These are phyloP conservation scores for Syrrhaptes paradoxus DNA, from an alignment of 2,113 vertebrate species.

Conservation along the genomic window DNA sequence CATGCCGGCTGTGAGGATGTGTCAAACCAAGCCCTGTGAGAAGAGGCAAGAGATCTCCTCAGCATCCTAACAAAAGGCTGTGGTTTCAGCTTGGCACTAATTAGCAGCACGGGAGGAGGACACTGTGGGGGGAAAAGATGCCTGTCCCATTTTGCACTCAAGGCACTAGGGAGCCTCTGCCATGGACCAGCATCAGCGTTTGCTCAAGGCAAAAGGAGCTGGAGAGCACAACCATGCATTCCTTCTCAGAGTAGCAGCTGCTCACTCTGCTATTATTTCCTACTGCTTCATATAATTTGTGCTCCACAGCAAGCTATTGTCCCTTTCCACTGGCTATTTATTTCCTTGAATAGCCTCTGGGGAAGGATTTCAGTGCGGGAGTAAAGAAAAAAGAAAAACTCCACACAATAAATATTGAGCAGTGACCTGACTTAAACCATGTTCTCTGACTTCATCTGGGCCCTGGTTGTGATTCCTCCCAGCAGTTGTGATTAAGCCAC, in stretches of 20 bases:
- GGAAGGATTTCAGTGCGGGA: conserved; percentile 50
- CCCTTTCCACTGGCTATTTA: conserved; percentile 65
- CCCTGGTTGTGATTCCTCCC: not conserved
- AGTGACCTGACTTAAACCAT: conserved; percentile 59
- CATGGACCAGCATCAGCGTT: not conserved
- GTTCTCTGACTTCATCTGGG: conserved; percentile 14
- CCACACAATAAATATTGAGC: conserved; percentile 45
- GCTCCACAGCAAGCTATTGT: conserved; percentile 61
- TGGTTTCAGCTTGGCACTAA: not conserved
- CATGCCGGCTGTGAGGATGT: fast-evolving
- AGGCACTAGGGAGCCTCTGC: not conserved
- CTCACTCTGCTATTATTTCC: conserved; percentile 66
- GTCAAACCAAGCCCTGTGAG: not conserved
- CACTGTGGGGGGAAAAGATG: not conserved
- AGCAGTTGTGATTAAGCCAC: not conserved
- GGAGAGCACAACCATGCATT: conserved; percentile 4
- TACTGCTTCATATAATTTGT: conserved; percentile 69
- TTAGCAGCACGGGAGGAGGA: not conserved
- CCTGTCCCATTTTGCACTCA: not conserved
- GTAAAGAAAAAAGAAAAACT: conserved; percentile 52
- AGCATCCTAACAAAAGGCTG: not conserved
- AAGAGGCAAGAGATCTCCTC: not conserved
- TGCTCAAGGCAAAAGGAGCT: conserved; percentile 16
- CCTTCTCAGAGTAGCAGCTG: conserved; percentile 30
- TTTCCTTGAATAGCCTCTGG: conserved; percentile 69